Base-by-base conservation (phyloP, 2,888 invertebrate genomes). In the Trissolcus brochymenae region DNA sequence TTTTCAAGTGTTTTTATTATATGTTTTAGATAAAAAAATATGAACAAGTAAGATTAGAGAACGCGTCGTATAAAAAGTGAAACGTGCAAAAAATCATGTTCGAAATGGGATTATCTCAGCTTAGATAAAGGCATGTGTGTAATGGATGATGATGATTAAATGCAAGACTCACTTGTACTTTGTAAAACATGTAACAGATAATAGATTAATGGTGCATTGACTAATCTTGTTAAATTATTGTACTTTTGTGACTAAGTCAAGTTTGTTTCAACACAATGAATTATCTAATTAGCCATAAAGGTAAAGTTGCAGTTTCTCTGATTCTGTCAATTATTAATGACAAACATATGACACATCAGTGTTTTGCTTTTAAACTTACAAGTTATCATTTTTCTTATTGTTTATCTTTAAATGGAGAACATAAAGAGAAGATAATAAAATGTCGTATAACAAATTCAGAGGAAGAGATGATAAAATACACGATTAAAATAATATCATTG, bases 281-380 rank as follows among this genome's bases (percentile, higher is more conserved):
- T 60, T 60, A 60, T 50, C 60, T 60, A 60, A 60, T 50, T 60
- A 60, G 14, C 19, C 16, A 46, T 46, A n/a, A 46, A 13, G 19
- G 51, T 11, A 54, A 54, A 25, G 60, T 60, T 35, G 19, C 57
- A 50, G 46, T 60, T 50, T 35, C 49, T 14, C 6, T 21, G 21
- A 21, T 40, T 57, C 40, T 56, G 17, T 57, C 46, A 57, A 9
- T 46, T 19, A 57, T 17, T 21, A 14, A 17, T 25, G 17, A 11
- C 16, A 41, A 41, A 40, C 19, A 19, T 0, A 46, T 16, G 46
- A 46, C 46, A 6, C 16, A n/a, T 46, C n/a, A 16, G 14, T 46
- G 46, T 46, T 16, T 35, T 35, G 35, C 11, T 35, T 35, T 16
- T 14, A 46, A 46, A 0, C 46, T 46, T 46, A 16, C 46, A 3